Evolutionary conservation across 2,888 invertebrate species (phyloP).

Genomic region (Erpobdella octoculata): DNA sequence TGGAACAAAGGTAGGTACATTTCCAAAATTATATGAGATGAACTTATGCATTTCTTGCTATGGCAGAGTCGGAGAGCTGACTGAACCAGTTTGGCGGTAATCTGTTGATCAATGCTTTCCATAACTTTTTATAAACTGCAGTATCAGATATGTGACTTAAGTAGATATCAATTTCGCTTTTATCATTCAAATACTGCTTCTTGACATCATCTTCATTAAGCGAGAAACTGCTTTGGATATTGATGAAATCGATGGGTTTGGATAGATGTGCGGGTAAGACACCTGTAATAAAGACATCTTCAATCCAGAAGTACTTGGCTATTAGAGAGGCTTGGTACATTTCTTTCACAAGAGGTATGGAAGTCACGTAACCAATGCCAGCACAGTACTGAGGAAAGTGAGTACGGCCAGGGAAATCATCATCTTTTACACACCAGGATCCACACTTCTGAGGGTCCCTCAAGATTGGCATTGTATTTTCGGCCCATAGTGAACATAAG

Average conservation of each 20-base stretch:
- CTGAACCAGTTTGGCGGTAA: slow-evolving; percentile 16
- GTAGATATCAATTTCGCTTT: slow-evolving; percentile 7
- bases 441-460: slow-evolving; percentile 37
- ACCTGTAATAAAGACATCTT: slow-evolving; percentile 48
- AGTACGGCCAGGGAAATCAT: slow-evolving; percentile 36
- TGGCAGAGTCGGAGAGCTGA: slow-evolving; percentile 23
- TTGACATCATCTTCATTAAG: slow-evolving; percentile 57
- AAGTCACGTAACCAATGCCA: slow-evolving; percentile 42
- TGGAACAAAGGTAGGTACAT: not conserved
- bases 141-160: slow-evolving; percentile 30
- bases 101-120: slow-evolving; percentile 26
- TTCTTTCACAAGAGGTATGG: slow-evolving; percentile 39
- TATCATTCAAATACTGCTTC: slow-evolving; percentile 30
- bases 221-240: slow-evolving; percentile 76
- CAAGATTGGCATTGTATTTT: slow-evolving; percentile 39
- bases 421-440: slow-evolving; percentile 37
- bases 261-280: slow-evolving; percentile 40
- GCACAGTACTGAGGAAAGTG: slow-evolving; percentile 45
- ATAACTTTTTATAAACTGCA: slow-evolving; percentile 19
- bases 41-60: not conserved
- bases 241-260: slow-evolving; percentile 38
- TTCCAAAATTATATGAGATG: not conserved
- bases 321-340: slow-evolving; percentile 41
- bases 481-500: slow-evolving; percentile 37
- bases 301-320: slow-evolving; percentile 43